Evolutionary conservation across 1,140 invertebrate genomes (phyloP).

Genomic region (Meloidogyne chitwoodi): DNA sequence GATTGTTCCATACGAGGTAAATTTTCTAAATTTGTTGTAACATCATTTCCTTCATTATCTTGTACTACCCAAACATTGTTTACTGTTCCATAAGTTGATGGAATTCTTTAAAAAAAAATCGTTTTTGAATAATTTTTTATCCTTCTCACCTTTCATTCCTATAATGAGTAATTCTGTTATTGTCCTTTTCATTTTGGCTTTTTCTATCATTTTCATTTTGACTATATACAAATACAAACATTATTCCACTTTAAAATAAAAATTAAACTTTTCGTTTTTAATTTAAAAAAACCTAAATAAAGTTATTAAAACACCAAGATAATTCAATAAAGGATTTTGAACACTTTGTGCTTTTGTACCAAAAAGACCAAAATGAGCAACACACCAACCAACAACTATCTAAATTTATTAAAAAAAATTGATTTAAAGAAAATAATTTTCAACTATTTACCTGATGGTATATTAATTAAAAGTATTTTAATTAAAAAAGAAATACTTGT

Average conservation of each 20-base stretch:
- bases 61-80: neutral
- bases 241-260: constrained; percentile 30
- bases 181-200: constrained; percentile 7
- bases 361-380: constrained; percentile 55
- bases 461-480: too few species aligned
- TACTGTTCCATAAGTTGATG: neutral
- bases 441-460: too few species aligned
- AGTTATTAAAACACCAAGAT: constrained; percentile 46
- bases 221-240: constrained; percentile 46
- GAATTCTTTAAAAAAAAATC: neutral
- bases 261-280: too few species aligned
- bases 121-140: neutral
- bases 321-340: constrained; percentile 40
- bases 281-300: constrained; percentile 20
- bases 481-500: constrained; percentile 7
- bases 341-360: constrained; percentile 43
- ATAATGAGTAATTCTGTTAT: neutral
- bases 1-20: neutral
- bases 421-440: neutral
- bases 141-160: neutral
- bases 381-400: constrained; percentile 54
- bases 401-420: constrained; percentile 3
- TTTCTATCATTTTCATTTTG: constrained; percentile 14
- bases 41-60: neutral
- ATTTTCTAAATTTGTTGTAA: neutral